Base-by-base conservation (phyloP, 2,797 vertebrate species). In the Pipistrellus nathusii region DNA sequence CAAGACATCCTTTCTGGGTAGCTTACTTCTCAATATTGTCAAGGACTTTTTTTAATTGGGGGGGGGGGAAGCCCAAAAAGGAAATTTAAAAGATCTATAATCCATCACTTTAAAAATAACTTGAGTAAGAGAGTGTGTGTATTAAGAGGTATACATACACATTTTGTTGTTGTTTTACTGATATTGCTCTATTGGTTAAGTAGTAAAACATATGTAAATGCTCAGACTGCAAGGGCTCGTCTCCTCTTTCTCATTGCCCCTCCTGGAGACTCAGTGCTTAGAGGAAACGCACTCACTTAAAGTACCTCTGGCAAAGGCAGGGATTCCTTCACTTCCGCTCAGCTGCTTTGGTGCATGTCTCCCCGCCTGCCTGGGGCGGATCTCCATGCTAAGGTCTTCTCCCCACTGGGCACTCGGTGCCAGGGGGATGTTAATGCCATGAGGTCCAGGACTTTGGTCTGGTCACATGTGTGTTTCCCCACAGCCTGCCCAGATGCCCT, bases 31-130 rank as follows among this genome's bases (percentile, higher is more conserved):
- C 23, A 89, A 38, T 21, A 88, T 14, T 44, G 1, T 94, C 51
- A 83, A 84, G 20, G 57, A 59, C 32, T 69, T 93, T 88, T 88
- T 81, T 82, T 32, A 35, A 21, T n/a, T 44, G 41, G 14, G 23
- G 44, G 44, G 44, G 8, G 44, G 6, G 3, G 1, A 64, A 83
- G 44, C 30, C 25, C 32, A 88, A 69, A 68, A 62, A 81, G 66
- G 83, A 88, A 90, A 76, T 75, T 18, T 27, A 62, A 85, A 90
- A 69, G n/a, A 85, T 82, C 48, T 20, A 18, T 57, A 93, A 82
- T 38, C 81, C 5, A 68, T 71, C 38, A 77, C 23, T 93, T 95
- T 30, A 86, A 93, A 93, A 94, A 64, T 91, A 48, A 57, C 75
- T 72, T 72, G 78, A 48, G 82, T 80, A 76, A 59, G 78, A 77